Percentiles rank a stretch among this genome's conserved stretches.
Evolutionary conservation across 2,888 invertebrate species (phyloP).

Genomic region (Cyclophora punctaria): DNA sequence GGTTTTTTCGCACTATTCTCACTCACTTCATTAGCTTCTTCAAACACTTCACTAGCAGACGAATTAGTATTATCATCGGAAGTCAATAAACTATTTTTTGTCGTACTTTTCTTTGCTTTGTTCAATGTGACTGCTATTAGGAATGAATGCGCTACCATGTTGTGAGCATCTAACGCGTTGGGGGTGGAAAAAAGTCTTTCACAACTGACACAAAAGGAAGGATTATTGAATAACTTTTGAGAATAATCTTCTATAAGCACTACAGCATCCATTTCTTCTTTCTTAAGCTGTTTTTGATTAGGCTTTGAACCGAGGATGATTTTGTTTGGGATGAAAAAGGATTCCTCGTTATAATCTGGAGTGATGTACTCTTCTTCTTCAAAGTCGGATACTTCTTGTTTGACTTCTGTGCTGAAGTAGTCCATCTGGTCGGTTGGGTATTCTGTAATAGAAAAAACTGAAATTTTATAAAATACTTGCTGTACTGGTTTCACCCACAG

Average conservation of each 20-base stretch:
- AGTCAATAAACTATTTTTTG: conserved; percentile 6
- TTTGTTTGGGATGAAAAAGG: conserved; percentile 11
- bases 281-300: conserved; percentile 2
- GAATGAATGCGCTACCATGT: conserved; percentile 39
- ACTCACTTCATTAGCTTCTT: conserved; percentile 1
- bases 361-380: too few relatives aligned
- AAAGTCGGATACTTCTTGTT: too few relatives aligned
- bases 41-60: too few relatives aligned
- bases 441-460: too few relatives aligned
- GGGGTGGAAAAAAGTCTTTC: conserved; percentile 37
- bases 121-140: conserved; percentile 27
- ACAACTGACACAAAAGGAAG: conserved; percentile 34
- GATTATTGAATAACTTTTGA: conserved; percentile 16
- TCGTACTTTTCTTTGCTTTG: conserved; percentile 19
- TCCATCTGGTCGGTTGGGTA: too few relatives aligned
- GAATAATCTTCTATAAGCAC: conserved; percentile 38
- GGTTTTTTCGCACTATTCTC: conserved; percentile 10
- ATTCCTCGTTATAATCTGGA: too few relatives aligned
- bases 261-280: conserved; percentile 9
- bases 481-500: too few relatives aligned
- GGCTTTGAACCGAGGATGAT: conserved; percentile 31
- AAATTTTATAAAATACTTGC: too few relatives aligned
- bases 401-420: too few relatives aligned
- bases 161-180: conserved; percentile 40
- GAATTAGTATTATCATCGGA: too few relatives aligned